Evolutionary conservation across 2,888 invertebrate genomes (phyloP), one percentile per base, ranked within the genome.

Genomic region (Trachelus stipa): DNA sequence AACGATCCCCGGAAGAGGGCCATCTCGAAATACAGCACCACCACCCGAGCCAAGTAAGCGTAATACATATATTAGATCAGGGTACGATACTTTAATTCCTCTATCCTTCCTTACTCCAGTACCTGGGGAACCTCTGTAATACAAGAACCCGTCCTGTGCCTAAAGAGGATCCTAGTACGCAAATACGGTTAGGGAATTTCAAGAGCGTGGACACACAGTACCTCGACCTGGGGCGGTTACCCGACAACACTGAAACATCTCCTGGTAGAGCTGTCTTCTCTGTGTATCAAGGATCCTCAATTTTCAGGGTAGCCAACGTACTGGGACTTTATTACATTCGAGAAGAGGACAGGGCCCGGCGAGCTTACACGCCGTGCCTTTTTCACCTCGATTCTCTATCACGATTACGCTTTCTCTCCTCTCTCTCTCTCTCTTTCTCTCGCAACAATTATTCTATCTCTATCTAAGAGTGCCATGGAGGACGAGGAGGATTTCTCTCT

Each of bases 41-140:
- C 84, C 81, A 77, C 82, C 81, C 83, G 85, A 87, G 85, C 85
- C 89, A 89, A 88, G 89, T 89, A 89, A 89, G 89, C 88, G 85
- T 78, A 87, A 87, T 79, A 81, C 56, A 23, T 23, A 23, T 56
- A 56, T 56, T 9, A 56, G 56, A 56, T 56, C 56, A 56, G 23
- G 23, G 23, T 3, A 56, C 15, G 56, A 56, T 56, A 56, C 15
- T 56, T 56, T 56, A 56, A 56, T 56, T 56, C 9, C 56, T 23
- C 56, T 9, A 9, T 56, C 56, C 56, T 56, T 56, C 56, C 56
- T 56, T 56, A 9, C 9, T 15, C 56, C 56, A 9, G 23, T 56
- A 56, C 23, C 56, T 2, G 23, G 23, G 56, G 23, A 23, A 23
- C 2, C 6, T 56, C 56, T 23, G 56, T 56, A 56, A 56, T 11